These are phyloP conservation scores for Pentalonia nigronervosa DNA, from an alignment of 1,140 invertebrate species.

Conservation along the genomic window DNA sequence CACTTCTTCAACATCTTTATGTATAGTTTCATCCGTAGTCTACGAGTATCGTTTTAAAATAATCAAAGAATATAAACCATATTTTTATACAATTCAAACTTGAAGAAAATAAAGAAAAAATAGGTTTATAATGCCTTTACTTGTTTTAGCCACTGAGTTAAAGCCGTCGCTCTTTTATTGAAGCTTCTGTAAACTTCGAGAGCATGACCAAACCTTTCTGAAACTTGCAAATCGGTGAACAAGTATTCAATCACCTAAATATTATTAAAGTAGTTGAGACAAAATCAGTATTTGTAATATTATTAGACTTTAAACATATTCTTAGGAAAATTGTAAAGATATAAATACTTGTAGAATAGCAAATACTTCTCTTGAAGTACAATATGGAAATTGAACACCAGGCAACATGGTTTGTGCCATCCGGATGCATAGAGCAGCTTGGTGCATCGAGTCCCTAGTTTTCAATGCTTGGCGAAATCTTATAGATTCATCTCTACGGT, in stretches of 20 bases:
- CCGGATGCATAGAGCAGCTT: slow-evolving; percentile 69
- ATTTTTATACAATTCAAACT: not conserved
- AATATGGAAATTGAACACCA: slow-evolving; percentile 72
- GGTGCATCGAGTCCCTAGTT: slow-evolving; percentile 69
- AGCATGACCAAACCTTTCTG: slow-evolving; percentile 67
- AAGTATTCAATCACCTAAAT: slow-evolving; percentile 67
- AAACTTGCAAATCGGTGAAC: slow-evolving; percentile 69
- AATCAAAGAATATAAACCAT: not conserved
- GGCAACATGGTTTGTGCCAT: slow-evolving; percentile 69
- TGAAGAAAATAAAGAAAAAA: not conserved
- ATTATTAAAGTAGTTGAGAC: not conserved
- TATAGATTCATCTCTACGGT: slow-evolving; percentile 59
- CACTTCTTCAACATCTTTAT: slow-evolving; percentile 62
- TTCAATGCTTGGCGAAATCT: slow-evolving; percentile 64
- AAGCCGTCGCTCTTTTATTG: slow-evolving; percentile 66
- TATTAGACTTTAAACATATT: not conserved
- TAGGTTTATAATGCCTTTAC: slow-evolving; percentile 62
- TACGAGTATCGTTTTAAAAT: slow-evolving; percentile 36
- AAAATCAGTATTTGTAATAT: not conserved
- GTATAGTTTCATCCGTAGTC: slow-evolving; percentile 61
- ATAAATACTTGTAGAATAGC: slow-evolving; percentile 65
- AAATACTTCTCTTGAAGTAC: slow-evolving; percentile 68
- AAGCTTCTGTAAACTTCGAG: slow-evolving; percentile 67
- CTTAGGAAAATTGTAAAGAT: not conserved
- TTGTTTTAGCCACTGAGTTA: slow-evolving; percentile 71